These are phyloP conservation scores for Nycticryphes semicollaris DNA, from an alignment of 2,113 vertebrate species.

Conservation along the genomic window DNA sequence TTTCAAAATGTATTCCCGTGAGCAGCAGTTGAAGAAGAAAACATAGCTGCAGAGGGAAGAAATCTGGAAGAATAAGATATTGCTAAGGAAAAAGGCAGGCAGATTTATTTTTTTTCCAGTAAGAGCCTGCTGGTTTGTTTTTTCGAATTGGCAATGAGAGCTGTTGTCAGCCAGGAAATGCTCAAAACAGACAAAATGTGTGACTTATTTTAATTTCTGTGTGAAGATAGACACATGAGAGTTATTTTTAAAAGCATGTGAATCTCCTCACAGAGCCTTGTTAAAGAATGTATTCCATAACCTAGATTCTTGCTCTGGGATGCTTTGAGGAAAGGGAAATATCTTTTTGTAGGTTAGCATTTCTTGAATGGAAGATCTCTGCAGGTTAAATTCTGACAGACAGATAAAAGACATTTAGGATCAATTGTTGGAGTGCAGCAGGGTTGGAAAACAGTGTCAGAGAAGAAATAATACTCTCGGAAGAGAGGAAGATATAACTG, in stretches of 20 bases:
- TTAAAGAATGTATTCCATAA: background rate
- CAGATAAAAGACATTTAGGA: background rate
- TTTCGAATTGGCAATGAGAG: background rate
- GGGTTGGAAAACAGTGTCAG: background rate
- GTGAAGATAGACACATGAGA: background rate
- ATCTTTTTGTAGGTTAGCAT: background rate
- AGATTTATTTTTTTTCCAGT: background rate
- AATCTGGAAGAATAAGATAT: background rate
- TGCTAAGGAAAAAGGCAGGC: background rate
- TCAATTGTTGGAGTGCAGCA: background rate
- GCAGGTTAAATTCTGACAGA: background rate
- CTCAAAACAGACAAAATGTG: conserved; percentile 4
- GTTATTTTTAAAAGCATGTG: conserved; percentile 44
- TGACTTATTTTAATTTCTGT: conserved; percentile 4
- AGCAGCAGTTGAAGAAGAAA: background rate
- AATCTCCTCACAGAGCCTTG: conserved; percentile 8
- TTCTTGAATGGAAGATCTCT: background rate
- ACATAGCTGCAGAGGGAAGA: background rate
- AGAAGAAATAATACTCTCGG: background rate
- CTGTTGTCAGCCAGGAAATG: conserved; percentile 8
- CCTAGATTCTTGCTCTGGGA: background rate
- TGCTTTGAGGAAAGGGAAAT: background rate
- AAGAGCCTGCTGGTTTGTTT: background rate
- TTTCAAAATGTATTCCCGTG: background rate
- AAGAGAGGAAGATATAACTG: background rate